Conservation (phyloP, 2,113 vertebrate genomes). For the human (Homo sapiens) region DNA sequence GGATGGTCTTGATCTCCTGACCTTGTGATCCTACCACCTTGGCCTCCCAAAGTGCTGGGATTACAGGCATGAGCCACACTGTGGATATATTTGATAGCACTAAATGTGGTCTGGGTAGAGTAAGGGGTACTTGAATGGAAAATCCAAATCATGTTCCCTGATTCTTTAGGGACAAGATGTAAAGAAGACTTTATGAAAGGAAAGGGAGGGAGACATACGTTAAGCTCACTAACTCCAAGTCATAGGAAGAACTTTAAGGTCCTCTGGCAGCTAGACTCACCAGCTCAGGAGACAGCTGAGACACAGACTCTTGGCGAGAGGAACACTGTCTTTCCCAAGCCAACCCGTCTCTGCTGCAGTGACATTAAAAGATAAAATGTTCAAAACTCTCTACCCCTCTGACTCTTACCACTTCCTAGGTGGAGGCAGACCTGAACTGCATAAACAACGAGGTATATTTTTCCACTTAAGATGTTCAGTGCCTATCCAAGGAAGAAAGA, state of each 20-base stretch:
- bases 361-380: slow-evolving; percentile 44
- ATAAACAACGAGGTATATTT: slow-evolving; percentile 41
- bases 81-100: not conserved
- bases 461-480: slow-evolving; percentile 44
- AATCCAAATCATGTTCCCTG: not conserved
- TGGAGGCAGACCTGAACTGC: not conserved
- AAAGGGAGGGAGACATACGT: not conserved
- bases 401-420: not conserved
- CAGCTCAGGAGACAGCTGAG: not conserved
- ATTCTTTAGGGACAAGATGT: not conserved
- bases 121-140: not conserved
- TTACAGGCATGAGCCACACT: not conserved
- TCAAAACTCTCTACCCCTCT: not conserved
- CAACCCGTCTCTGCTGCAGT: slow-evolving; percentile 13
- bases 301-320: slow-evolving; percentile 6
- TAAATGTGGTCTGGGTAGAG: not conserved
- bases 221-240: not conserved
- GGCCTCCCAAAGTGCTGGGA: too few relatives aligned
- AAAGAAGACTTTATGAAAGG: not conserved
- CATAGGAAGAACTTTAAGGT: not conserved
- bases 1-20: too few relatives aligned
- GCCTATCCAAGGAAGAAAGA: slow-evolving; percentile 48
- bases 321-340: not conserved
- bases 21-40: too few relatives aligned
- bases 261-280: not conserved